Percentiles rank a stretch among this genome's conserved stretches.
These are phyloP conservation scores for Monopis laevigella DNA, from an alignment of 2,888 invertebrate genomes.

Conservation along the genomic window DNA sequence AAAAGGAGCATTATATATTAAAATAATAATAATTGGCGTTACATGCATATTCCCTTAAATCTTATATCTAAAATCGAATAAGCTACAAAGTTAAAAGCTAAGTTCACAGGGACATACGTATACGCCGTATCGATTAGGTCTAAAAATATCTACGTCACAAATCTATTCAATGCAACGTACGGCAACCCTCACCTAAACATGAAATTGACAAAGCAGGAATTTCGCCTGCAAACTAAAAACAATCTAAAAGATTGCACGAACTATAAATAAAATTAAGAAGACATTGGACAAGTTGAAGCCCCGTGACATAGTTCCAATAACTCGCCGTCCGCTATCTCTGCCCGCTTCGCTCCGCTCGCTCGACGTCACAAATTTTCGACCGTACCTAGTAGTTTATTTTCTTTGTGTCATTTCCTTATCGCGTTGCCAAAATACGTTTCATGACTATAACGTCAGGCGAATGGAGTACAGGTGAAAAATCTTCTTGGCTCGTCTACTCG, in stretches of 20 bases:
- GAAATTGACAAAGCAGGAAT: too few relatives aligned
- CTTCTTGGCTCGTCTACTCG: constrained; percentile 25
- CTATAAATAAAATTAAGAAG: constrained; percentile 6
- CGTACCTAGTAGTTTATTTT: constrained; percentile 62
- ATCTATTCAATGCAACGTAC: too few relatives aligned
- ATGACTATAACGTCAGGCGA: constrained; percentile 60
- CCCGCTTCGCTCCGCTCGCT: not conserved
- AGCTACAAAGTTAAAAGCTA: too few relatives aligned
- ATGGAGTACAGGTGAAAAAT: constrained; percentile 60
- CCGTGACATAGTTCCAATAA: constrained; percentile 10
- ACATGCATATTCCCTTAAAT: too few relatives aligned
- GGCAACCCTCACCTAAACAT: too few relatives aligned
- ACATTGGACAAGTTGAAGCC: constrained; percentile 2
- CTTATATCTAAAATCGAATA: too few relatives aligned
- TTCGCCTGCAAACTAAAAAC: not conserved
- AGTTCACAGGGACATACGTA: too few relatives aligned
- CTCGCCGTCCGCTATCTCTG: not conserved
- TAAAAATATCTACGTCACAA: too few relatives aligned
- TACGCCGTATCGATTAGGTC: too few relatives aligned
- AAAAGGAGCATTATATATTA: too few relatives aligned
- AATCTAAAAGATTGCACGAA: not conserved
- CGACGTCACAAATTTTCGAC: constrained; percentile 50
- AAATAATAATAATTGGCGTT: too few relatives aligned
- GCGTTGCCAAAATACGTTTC: constrained; percentile 65
- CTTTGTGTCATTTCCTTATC: constrained; percentile 68